Percentiles rank a stretch among this genome's conserved stretches.
phyloP scores from a whole-genome alignment of 92 coral and sea anemone species.

The Porites evermanni region DNA sequence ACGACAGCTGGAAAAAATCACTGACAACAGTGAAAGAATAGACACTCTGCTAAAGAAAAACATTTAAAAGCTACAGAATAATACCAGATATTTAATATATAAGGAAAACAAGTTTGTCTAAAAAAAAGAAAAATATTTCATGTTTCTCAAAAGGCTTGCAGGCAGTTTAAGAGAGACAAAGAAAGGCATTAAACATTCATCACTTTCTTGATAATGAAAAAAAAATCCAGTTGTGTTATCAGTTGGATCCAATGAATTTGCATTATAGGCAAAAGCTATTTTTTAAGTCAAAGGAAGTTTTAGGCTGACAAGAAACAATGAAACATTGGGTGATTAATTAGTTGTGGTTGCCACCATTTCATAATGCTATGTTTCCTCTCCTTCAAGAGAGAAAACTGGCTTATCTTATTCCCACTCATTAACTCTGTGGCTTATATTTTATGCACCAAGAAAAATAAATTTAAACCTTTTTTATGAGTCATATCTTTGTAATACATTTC shows the following conservation, averaged over 20 bases:
- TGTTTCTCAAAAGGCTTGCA: neutral
- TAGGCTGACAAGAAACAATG: neutral
- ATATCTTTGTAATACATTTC: too few relatives aligned
- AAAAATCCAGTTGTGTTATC: neutral
- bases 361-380: neutral
- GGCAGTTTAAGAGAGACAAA: neutral
- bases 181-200: constrained; percentile 17
- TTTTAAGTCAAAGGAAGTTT: neutral
- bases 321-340: neutral
- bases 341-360: neutral
- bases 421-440: neutral
- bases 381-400: neutral
- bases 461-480: neutral
- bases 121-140: too few relatives aligned
- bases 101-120: too few relatives aligned
- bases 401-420: neutral
- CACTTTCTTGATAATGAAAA: neutral
- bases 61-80: too few relatives aligned
- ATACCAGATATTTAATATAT: too few relatives aligned
- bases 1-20: too few relatives aligned
- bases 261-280: neutral
- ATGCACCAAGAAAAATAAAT: constrained; percentile 9
- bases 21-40: too few relatives aligned
- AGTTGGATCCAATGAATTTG: neutral
- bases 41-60: too few relatives aligned